Conservation (phyloP, 2,797 vertebrate genomes). For the Spinus olivaceus region DNA sequence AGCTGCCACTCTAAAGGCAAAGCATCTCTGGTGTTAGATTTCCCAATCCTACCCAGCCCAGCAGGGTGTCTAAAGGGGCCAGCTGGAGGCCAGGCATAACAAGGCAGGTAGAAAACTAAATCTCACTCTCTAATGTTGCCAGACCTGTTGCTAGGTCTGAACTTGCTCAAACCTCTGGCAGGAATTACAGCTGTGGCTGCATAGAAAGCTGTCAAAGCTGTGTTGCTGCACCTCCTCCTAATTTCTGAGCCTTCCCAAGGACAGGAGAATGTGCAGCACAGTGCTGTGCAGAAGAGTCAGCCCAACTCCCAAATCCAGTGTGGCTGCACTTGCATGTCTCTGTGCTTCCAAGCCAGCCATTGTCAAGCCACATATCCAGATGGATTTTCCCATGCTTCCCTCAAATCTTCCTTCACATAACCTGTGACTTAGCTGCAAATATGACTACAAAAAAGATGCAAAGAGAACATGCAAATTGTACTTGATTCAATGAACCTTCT, state of each 20-base stretch:
- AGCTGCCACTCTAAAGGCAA: not conserved
- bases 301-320: not conserved
- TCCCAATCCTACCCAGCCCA: not conserved
- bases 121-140: not conserved
- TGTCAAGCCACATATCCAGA: not conserved
- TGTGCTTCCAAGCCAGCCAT: not conserved
- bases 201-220: fast-evolving
- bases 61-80: not conserved
- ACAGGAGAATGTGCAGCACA: not conserved
- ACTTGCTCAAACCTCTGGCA: not conserved
- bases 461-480: not conserved
- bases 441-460: not conserved
- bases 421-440: not conserved
- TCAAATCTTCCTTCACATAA: not conserved
- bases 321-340: fast-evolving
- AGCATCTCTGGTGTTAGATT: not conserved
- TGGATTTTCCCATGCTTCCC: not conserved
- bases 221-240: not conserved
- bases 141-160: not conserved
- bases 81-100: not conserved
- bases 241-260: not conserved
- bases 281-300: not conserved
- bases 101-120: not conserved
- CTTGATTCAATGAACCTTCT: not conserved
- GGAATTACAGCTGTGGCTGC: not conserved